These are phyloP conservation scores for Catharus minimus DNA, from an alignment of 2,113 vertebrate species.

Conservation along the genomic window DNA sequence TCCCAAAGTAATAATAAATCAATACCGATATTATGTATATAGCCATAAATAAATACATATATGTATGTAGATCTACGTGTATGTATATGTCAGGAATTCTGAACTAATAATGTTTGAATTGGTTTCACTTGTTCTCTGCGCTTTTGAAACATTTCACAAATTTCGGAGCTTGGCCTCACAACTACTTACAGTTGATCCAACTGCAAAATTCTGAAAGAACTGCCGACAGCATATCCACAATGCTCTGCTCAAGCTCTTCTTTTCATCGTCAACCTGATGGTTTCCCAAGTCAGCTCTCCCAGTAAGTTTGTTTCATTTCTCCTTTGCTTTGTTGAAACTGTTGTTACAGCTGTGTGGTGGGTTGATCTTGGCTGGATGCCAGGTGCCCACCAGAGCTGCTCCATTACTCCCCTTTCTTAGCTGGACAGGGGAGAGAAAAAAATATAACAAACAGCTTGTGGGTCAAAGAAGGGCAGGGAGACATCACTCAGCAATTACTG, in stretches of 20 bases:
- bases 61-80: background rate
- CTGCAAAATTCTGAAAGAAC: background rate
- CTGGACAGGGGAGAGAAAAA: background rate
- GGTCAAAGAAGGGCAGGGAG: background rate
- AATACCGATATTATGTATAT: background rate
- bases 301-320: background rate
- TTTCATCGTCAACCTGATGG: background rate
- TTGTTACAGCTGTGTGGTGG: background rate
- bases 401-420: background rate
- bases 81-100: background rate
- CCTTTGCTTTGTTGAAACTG: background rate
- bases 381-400: background rate
- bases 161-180: background rate
- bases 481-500: background rate
- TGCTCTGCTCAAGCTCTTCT: background rate
- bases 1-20: background rate
- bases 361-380: background rate
- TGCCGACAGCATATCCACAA: background rate
- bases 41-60: background rate
- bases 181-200: background rate
- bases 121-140: background rate
- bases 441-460: background rate
- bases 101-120: background rate
- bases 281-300: background rate
- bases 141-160: background rate